Evolutionary conservation across 2,113 vertebrate species (phyloP), one percentile per base, ranked within the genome.

Genomic region (Scytalopus superciliaris): DNA sequence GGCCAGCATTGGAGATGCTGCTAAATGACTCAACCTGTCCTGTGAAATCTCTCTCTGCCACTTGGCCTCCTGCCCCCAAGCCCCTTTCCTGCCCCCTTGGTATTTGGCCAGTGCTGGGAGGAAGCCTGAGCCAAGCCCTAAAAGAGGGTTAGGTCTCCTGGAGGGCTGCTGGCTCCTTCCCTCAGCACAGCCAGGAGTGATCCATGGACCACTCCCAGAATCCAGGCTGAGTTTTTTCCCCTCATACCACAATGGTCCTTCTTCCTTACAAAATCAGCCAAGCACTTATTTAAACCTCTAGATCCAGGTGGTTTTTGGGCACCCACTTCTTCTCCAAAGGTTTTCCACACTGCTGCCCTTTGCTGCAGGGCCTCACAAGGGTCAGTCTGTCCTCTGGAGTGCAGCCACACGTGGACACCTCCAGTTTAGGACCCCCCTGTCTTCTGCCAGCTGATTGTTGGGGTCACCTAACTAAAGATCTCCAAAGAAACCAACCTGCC

Each of bases 221-320:
- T 30, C 47, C 35, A 75, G 37, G 3, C 2, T 23, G 53, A 57
- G 25, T 16, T 40, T 30, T 76, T 30, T n/a, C n/a, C 30, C 44
- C 19, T 59, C 23, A 8, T 14, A 14, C 35, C 2, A 3, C 50
- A n/a, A 6, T 45, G 14, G 77, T 53, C 39, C 12, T 81, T 56
- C 28, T 64, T 60, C 59, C 59, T 67, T 45, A 23, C 63, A 75
- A 82, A 87, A 59, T 19, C 59, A 78, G 19, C 19, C 47, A 74
- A 81, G 45, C 19, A 22, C 56, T 56, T 56, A 8, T 9, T 44
- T 33, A 3, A 8, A 12, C 24, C 69, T 55, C 28, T 42, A 3
- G 15, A 57, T 42, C 19, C n/a, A 4, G 4, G 12, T 0, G n/a
- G 28, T 52, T 74, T 55, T 4, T 5, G 7, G 19, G 37, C 14